phyloP scores from a whole-genome alignment of 2,797 vertebrate species.

The Arnoldichthys spilopterus region DNA sequence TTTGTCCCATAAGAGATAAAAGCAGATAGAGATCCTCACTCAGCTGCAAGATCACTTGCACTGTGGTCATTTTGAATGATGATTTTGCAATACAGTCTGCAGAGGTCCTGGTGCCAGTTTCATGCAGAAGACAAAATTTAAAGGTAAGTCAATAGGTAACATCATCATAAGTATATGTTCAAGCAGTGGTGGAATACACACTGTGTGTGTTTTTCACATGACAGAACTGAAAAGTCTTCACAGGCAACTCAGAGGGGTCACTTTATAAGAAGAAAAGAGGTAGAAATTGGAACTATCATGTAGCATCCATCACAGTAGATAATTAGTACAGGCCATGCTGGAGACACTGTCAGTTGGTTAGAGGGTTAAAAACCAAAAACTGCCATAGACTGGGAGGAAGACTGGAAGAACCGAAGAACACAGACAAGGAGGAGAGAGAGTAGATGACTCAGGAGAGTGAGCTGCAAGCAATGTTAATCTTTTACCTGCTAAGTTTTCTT shows the following conservation, averaged over 20 bases:
- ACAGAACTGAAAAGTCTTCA: neutral
- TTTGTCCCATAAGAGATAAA: slow-evolving; percentile 80
- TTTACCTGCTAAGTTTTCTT: neutral
- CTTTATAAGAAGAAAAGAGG: slow-evolving; percentile 7
- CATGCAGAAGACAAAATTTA: neutral
- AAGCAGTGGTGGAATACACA: neutral
- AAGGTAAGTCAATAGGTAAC: neutral
- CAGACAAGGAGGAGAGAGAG: neutral
- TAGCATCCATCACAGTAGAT: slow-evolving; percentile 21
- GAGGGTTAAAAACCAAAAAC: slow-evolving; percentile 37
- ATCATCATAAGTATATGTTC: neutral
- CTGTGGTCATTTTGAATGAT: slow-evolving; percentile 25
- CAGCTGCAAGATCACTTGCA: slow-evolving; percentile 13
- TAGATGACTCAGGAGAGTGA: neutral
- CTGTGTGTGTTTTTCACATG: neutral
- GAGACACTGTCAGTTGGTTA: slow-evolving; percentile 6
- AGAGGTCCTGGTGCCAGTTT: neutral
- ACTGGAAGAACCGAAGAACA: slow-evolving; percentile 6
- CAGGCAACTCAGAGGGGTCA: neutral
- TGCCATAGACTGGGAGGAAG: neutral
- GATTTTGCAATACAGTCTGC: slow-evolving; percentile 36
- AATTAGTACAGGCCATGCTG: slow-evolving; percentile 21
- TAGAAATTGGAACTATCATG: neutral
- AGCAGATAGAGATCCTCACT: slow-evolving; percentile 53
- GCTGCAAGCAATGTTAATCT: neutral